These are phyloP conservation scores for Catostomus latipinnis DNA, from an alignment of 2,797 vertebrate genomes.

Conservation along the genomic window DNA sequence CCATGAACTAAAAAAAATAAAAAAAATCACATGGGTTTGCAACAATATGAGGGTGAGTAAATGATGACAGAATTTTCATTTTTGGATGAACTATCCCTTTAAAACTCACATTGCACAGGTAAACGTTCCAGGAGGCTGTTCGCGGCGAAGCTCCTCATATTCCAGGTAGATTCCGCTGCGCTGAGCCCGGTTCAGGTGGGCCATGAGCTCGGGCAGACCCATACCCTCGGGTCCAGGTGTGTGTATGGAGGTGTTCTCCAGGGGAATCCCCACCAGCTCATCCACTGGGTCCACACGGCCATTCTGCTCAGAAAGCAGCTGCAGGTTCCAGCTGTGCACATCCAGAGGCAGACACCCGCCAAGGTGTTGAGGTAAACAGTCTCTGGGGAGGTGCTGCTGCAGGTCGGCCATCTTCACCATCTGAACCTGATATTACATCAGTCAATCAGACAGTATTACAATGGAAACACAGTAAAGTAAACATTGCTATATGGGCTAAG, in stretches of 20 bases:
- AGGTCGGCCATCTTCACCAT: conserved; percentile 93
- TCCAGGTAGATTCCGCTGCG: conserved; percentile 90
- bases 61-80: too few species aligned
- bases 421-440: conserved; percentile 81
- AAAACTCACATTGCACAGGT: conserved; percentile 89
- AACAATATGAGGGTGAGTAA: too few species aligned
- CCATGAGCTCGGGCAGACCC: conserved; percentile 86
- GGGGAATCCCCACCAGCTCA: conserved; percentile 88
- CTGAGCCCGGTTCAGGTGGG: conserved; percentile 84
- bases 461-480: too few species aligned
- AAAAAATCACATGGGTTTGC: too few species aligned
- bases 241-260: conserved; percentile 85
- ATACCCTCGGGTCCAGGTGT: conserved; percentile 84
- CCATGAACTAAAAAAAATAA: too few species aligned
- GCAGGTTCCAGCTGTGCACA: conserved; percentile 90
- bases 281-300: conserved; percentile 92
- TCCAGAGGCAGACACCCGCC: conserved; percentile 91
- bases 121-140: conserved; percentile 88
- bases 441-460: neutral
- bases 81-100: too few species aligned
- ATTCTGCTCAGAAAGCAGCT: conserved; percentile 90
- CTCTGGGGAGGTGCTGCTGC: conserved; percentile 90
- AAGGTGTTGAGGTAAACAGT: conserved; percentile 94
- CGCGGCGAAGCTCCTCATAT: conserved; percentile 90
- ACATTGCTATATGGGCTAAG: too few species aligned